Evolutionary conservation across 2,797 vertebrate genomes (phyloP), one percentile per base, ranked within the genome.

Genomic region (Lutjanus argentimaculatus): DNA sequence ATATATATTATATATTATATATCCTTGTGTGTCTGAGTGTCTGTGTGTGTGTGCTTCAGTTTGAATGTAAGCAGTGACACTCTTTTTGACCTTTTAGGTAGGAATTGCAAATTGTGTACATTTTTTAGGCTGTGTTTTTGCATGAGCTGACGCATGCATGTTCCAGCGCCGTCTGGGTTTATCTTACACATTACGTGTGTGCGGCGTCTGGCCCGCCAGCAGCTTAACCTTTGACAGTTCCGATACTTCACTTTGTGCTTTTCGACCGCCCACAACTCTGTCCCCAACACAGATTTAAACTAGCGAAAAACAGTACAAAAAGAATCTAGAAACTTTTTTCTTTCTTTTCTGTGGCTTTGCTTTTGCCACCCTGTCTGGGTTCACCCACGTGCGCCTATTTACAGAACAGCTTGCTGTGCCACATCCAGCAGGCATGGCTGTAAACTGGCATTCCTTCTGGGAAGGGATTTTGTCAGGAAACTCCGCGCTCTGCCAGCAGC

Each of bases 391-490:
- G 86, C 21, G 69, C 45, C 67, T 87, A 57, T 91, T 86, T 81
- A 30, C 58, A 48, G 66, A 89, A 66, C 85, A 86, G 84, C 85
- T 81, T 80, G 83, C 68, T 57, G 63, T 49, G 85, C 82, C 76
- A 68, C 57, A 43, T 84, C 76, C 75, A 76, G 84, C 83, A 85
- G 79, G 70, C 83, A 70, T 59, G 74, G 80, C 83, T 82, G 76
- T n/a, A 25, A 53, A 85, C 89, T 83, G 85, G 83, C 83, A 65
- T 87, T 85, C 78, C 85, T 88, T 91, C 73, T 83, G 80, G 87
- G 81, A 75, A 72, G 22, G 71, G 70, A 71, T 89, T 84, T 83
- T 88, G 78, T 86, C 70, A 49, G 79, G 73, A 72, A 87, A n/a
- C 82, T 68, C 67, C 59, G 70, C 45, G 12, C 66, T 71, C 61